phyloP scores from a whole-genome alignment of 2,888 invertebrate species.

The Zhuqinia jingwanae region DNA sequence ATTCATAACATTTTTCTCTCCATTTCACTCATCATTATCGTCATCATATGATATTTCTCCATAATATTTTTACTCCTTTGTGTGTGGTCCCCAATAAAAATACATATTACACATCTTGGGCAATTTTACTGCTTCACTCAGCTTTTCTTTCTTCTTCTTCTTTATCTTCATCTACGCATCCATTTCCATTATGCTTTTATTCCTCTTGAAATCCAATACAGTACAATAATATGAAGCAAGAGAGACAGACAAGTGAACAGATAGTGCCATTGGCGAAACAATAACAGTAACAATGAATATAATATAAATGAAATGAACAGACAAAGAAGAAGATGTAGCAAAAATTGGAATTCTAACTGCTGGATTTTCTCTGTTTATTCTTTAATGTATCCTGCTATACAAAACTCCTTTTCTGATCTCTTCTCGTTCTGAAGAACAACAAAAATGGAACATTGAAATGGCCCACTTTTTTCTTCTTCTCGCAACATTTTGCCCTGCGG shows the following conservation, averaged over 20 bases:
- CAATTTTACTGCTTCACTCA: neutral
- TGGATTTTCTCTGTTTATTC: no score
- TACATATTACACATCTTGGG: no score
- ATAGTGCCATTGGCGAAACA: slow-evolving; percentile 29
- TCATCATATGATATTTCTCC: no score
- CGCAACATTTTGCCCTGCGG: no score
- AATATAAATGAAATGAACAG: neutral
- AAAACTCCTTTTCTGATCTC: neutral
- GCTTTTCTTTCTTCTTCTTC: neutral
- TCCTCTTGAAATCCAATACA: slow-evolving; percentile 40
- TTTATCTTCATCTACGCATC: neutral
- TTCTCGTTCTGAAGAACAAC: neutral
- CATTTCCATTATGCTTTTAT: slow-evolving; percentile 24
- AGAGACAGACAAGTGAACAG: no score
- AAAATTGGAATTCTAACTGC: slow-evolving; percentile 36
- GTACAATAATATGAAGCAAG: no score
- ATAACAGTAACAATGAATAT: slow-evolving; percentile 29
- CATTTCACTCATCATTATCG: neutral
- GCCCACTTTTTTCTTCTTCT: slow-evolving; percentile 31
- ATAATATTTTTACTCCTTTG: no score
- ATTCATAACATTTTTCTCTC: neutral
- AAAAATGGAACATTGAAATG: slow-evolving; percentile 26
- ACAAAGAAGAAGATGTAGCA: neutral
- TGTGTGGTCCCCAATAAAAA: no score
- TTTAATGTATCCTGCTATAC: no score